Conservation (phyloP, 1,140 invertebrate species). For the Drosophila jambulina region DNA sequence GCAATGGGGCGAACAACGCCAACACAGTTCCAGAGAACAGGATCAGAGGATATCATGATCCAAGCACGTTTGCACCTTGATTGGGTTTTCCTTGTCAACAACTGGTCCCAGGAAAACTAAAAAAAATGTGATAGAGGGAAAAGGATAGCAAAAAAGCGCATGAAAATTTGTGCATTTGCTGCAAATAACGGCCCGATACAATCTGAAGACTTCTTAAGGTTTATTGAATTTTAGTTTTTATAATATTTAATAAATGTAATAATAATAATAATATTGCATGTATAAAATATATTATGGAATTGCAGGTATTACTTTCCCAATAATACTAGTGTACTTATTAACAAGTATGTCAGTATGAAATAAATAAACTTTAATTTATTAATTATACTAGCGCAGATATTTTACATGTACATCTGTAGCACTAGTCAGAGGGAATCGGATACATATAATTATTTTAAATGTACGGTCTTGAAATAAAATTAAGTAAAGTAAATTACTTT, state of each 20-base stretch:
- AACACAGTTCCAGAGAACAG: slow-evolving; percentile 55
- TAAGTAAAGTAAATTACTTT: too few species aligned
- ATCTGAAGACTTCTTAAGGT: neutral
- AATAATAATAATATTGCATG: neutral
- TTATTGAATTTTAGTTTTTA: neutral
- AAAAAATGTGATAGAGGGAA: neutral
- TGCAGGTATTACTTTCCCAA: neutral
- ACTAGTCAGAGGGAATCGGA: too few species aligned
- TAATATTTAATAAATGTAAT: neutral
- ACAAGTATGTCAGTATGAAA: neutral
- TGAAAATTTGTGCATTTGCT: neutral
- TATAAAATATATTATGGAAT: neutral
- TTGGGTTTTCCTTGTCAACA: slow-evolving; percentile 46
- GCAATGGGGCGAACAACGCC: slow-evolving; percentile 73
- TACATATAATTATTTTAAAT: too few species aligned
- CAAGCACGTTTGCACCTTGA: slow-evolving; percentile 61
- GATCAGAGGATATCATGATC: slow-evolving; percentile 63
- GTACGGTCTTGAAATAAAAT: too few species aligned
- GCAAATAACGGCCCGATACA: neutral
- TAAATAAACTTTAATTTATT: neutral
- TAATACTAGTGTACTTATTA: neutral
- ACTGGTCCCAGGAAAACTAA: slow-evolving; percentile 13
- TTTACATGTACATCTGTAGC: too few species aligned
- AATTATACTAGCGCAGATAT: too few species aligned
- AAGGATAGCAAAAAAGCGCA: slow-evolving; percentile 8